phyloP scores from a whole-genome alignment of 2,797 vertebrate species.

The Microctenopoma steveboyesi region DNA sequence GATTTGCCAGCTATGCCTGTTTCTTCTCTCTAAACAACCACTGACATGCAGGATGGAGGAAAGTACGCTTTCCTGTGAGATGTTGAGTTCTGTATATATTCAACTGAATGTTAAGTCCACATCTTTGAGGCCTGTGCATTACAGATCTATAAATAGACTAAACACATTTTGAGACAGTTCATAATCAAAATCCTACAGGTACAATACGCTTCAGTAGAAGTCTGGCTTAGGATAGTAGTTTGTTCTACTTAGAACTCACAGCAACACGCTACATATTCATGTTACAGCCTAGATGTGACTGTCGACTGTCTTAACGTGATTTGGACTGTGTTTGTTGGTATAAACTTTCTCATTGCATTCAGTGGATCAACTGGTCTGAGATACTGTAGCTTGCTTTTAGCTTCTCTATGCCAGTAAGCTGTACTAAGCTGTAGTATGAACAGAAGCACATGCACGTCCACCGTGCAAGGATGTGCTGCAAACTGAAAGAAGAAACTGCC shows the following conservation, averaged over 20 bases:
- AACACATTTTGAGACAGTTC: conserved; percentile 13
- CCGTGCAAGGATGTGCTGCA: too few species aligned
- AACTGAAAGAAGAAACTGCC: too few species aligned
- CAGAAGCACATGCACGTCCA: too few species aligned
- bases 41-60: conserved; percentile 52
- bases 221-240: background rate
- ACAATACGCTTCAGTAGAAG: conserved; percentile 8
- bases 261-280: conserved; percentile 1
- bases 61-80: conserved; percentile 49
- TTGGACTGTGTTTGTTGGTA: background rate
- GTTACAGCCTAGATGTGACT: background rate
- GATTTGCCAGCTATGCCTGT: conserved; percentile 70
- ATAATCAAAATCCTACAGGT: background rate
- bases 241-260: conserved; percentile 13
- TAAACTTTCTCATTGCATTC: background rate
- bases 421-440: too few species aligned
- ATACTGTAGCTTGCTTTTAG: too few species aligned
- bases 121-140: conserved; percentile 25
- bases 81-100: conserved; percentile 49
- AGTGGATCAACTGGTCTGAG: background rate
- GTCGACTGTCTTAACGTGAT: background rate
- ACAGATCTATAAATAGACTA: conserved; percentile 32
- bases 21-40: conserved; percentile 73
- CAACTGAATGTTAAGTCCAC: conserved; percentile 29
- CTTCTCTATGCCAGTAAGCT: too few species aligned